Base-by-base conservation (phyloP, 2,888 invertebrate genomes). In the Himalopsyche anomala region DNA sequence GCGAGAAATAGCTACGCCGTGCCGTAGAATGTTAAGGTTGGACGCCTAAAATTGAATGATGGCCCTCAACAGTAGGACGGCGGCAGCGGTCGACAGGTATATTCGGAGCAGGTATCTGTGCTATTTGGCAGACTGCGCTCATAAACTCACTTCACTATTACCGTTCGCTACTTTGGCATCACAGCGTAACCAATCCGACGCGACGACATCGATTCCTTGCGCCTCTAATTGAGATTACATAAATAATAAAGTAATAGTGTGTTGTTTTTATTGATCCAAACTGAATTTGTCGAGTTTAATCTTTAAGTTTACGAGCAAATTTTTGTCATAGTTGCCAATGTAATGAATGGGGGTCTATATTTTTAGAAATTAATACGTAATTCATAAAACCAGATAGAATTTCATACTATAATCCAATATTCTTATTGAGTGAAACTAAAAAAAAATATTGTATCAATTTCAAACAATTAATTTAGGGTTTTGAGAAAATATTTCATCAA, bases 21-120 rank as follows among this genome's bases (percentile, higher is more conserved):
- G 28, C n/a, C 17, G 54, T 17, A 62, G 62, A 62, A 62, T 62
- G 62, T 62, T n/a, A 62, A 62, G 62, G 62, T 62, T 62, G 62
- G 62, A 19, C 62, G 3, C 19, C 62, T 62, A 62, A 62, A 62
- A 62, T 62, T 42, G 51, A 45, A 40, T 81, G 45, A 5, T 81
- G 42, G 15, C 40, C 42, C 42, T 28, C 81, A 45, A 19, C 81
- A 80, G 40, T 80, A 17, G 40, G 79, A 79, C 79, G 28, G 36
- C 45, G 45, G 45, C 45, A 45, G 45, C 45, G 74, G 28, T 28
- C 74, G 80, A n/a, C 55, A 85, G 85, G 69, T 86, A 83, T 86
- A 83, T 86, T 83, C 81, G 80, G 86, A 79, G 19, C 83, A 86
- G 83, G 83, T 81, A 83, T 86, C 69, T 55, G 40, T 51, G 56